These are phyloP conservation scores for Anas flavirostris DNA, from an alignment of 2,797 vertebrate genomes.

Conservation along the genomic window DNA sequence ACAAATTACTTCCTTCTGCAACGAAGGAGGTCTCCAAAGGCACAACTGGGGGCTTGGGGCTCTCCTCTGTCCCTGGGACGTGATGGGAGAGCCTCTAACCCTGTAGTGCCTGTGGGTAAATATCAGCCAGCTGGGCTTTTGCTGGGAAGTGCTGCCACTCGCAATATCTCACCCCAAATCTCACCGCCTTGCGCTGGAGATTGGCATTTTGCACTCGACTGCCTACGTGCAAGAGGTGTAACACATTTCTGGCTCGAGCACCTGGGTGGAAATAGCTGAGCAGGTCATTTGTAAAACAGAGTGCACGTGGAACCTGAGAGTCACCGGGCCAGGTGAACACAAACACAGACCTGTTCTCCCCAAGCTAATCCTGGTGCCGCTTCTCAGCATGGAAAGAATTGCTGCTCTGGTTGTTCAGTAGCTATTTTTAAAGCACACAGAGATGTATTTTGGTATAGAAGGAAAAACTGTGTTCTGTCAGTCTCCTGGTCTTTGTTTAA, in stretches of 20 bases:
- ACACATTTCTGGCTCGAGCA: neutral
- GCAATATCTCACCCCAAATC: neutral
- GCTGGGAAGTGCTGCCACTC: neutral
- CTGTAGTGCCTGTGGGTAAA: neutral
- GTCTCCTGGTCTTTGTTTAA: neutral
- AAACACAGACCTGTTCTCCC: neutral
- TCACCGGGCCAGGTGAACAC: neutral
- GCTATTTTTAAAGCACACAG: neutral
- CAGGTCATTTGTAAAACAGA: neutral
- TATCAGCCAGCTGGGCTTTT: neutral
- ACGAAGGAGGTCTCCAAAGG: neutral
- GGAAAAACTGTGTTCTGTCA: neutral
- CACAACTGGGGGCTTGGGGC: accelerated
- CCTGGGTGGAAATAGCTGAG: neutral
- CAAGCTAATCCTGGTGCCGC: neutral
- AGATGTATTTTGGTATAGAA: neutral
- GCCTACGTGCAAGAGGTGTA: neutral
- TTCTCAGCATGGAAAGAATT: neutral
- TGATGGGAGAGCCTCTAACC: too few species aligned
- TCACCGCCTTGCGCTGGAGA: neutral
- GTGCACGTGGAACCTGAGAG: neutral
- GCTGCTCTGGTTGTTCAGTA: neutral
- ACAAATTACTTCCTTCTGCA: accelerated
- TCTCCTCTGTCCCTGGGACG: neutral
- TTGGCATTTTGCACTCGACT: neutral